A percentile compares a stretch with the other conserved stretches of the same genome.
Conservation (phyloP, 2,888 invertebrate genomes). For the Nomada lathburiana region DNA sequence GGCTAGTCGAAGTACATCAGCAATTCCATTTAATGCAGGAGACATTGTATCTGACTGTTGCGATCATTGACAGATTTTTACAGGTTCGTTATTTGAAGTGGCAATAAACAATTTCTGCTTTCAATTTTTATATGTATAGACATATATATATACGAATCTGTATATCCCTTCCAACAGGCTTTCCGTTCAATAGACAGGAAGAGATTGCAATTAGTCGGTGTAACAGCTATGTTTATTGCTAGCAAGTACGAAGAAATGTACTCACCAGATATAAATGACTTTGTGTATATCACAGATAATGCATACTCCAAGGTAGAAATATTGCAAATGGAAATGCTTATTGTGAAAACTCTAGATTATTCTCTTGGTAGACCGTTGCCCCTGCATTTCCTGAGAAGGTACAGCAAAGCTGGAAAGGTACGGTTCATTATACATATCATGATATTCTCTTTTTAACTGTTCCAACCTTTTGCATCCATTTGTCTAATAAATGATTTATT, state of each 20-base stretch:
- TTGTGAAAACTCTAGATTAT: constrained; percentile 91
- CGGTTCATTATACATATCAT: not conserved
- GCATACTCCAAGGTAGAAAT: constrained; percentile 93
- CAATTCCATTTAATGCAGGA: constrained; percentile 94
- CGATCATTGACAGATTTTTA: constrained; percentile 95
- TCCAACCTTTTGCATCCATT: not conserved
- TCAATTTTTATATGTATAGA: not conserved
- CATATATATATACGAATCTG: constrained; percentile 10
- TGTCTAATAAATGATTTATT: constrained; percentile 1
- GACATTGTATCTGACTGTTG: constrained; percentile 95
- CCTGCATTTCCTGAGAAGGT: constrained; percentile 95
- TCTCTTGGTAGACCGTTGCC: constrained; percentile 94
- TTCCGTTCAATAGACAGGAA: constrained; percentile 88
- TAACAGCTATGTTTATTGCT: constrained; percentile 95
- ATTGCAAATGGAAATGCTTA: constrained; percentile 92
- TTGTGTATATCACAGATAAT: constrained; percentile 95
- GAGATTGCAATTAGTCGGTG: constrained; percentile 94
- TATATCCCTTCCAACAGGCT: constrained; percentile 84
- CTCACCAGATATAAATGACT: constrained; percentile 94
- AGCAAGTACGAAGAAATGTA: constrained; percentile 98
- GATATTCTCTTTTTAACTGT: not conserved
- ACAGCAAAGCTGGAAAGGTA: constrained; percentile 86
- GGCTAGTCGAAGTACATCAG: constrained; percentile 96
- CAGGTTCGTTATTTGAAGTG: constrained; percentile 86
- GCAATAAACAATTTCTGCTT: not conserved